These are phyloP conservation scores for Calephelis virginiensis DNA, from an alignment of 1,140 invertebrate species.

Conservation along the genomic window DNA sequence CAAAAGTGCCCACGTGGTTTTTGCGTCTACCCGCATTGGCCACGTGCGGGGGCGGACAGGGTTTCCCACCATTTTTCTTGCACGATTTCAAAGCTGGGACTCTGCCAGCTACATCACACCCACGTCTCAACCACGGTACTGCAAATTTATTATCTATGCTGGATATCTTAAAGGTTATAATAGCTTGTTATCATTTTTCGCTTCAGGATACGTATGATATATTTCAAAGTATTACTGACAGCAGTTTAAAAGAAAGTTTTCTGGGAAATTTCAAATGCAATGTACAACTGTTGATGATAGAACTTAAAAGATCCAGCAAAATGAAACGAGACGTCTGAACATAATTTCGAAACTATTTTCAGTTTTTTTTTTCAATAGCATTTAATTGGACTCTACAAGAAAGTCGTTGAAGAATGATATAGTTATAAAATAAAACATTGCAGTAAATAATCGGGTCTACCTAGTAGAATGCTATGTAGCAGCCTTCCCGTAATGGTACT, in stretches of 20 bases:
- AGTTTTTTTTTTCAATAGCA: no score
- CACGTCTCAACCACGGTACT: background rate
- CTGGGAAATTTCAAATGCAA: conserved; percentile 29
- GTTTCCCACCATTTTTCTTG: conserved; percentile 44
- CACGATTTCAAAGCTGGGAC: conserved; percentile 39
- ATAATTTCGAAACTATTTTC: no score
- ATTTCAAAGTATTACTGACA: conserved; percentile 31
- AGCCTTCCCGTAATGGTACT: no score
- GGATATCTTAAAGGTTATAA: conserved; percentile 3
- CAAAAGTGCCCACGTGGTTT: conserved; percentile 41
- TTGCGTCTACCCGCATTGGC: conserved; percentile 27
- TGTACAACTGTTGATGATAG: conserved; percentile 21
- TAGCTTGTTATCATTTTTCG: background rate
- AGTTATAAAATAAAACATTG: no score
- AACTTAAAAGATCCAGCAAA: background rate
- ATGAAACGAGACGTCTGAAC: background rate
- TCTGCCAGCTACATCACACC: conserved; percentile 33
- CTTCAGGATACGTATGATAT: conserved; percentile 18
- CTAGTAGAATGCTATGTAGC: no score
- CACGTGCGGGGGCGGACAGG: conserved; percentile 34
- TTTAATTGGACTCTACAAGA: no score
- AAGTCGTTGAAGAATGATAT: no score
- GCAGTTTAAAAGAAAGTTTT: conserved; percentile 30
- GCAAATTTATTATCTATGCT: conserved; percentile 10
- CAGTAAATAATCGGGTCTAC: no score